Evolutionary conservation across 2,797 vertebrate genomes (phyloP), one percentile per base, ranked within the genome.

Genomic region (Pagetopsis macropterus): DNA sequence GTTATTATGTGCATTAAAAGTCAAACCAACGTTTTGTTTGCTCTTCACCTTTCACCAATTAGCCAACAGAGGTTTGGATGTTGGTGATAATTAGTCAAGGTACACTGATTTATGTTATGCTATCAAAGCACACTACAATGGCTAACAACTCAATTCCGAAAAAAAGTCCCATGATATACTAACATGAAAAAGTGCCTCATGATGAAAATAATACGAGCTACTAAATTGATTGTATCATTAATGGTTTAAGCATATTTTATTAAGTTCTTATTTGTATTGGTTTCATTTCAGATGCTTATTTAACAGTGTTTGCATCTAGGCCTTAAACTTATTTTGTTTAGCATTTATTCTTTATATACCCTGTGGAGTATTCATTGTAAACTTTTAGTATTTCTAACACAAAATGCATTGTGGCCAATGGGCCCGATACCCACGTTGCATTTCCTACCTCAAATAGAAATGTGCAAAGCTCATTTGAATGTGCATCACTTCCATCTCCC

Each of bases 191-290:
- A 54, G 41, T 72, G 72, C 70, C 66, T 72, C 14, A 68, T 72
- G 75, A 79, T 76, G 43, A 45, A 75, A 84, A 64, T 74, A 55
- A 19, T 4, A 23, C 46, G 3, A 63, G 49, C 46, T 27, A 31
- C 11, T 41, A 3, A 56, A 62, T n/a, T 21, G 0, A 33, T 65
- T 65, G 11, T 12, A 31, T 57, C 5, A 46, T 45, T 23, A 51
- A 43, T 76, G 5, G 67, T 48, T 60, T 13, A 67, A 77, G 52
- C 7, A 46, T 49, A 50, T 3, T 77, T 72, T 44, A 11, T 46
- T 3, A 49, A 21, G 21, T 31, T 70, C 45, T 54, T 1, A 46
- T 75, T 78, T 56, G 3, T 67, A 55, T 45, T 17, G 55, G n/a
- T 9, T 61, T 12, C 15, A 48, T 55, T 70, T 54, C 12, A 59